phyloP scores from a whole-genome alignment of 2,797 vertebrate species.

The Rhinatrema bivittatum region DNA sequence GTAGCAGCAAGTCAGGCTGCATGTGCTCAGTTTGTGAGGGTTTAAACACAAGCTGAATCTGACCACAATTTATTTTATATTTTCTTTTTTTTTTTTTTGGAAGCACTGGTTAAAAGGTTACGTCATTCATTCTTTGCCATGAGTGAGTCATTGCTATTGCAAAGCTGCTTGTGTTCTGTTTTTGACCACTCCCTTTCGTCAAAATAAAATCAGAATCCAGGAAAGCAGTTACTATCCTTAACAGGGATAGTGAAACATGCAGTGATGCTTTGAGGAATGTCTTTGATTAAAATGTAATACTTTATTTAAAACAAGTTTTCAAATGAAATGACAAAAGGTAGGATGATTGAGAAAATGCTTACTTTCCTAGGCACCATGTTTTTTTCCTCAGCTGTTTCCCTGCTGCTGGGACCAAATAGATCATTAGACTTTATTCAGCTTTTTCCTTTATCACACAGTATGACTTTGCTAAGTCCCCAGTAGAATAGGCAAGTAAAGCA shows the following conservation, averaged over 20 bases:
- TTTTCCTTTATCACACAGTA: too few relatives aligned
- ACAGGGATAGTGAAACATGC: slow-evolving; percentile 29
- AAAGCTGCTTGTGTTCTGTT: too few relatives aligned
- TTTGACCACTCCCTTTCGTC: slow-evolving; percentile 3
- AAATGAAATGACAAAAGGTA: too few relatives aligned
- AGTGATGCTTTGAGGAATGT: slow-evolving; percentile 51
- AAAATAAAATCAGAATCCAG: slow-evolving; percentile 29
- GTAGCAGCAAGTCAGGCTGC: slow-evolving; percentile 16
- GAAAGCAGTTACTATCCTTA: slow-evolving; percentile 36
- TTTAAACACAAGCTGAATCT: too few relatives aligned
- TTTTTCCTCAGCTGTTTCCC: slow-evolving; percentile 43
- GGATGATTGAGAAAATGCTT: too few relatives aligned
- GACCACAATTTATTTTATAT: slow-evolving; percentile 27
- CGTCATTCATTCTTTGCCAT: slow-evolving; percentile 27
- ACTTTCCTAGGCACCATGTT: too few relatives aligned
- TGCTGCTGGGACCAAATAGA: slow-evolving; percentile 63
- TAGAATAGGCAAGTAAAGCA: too few relatives aligned
- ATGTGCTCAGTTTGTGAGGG: slow-evolving; percentile 17
- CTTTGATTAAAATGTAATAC: too few relatives aligned
- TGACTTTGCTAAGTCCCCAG: too few relatives aligned
- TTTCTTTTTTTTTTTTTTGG: slow-evolving; percentile 24
- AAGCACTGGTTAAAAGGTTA: slow-evolving; percentile 39
- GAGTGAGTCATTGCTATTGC: slow-evolving; percentile 37
- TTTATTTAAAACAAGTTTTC: too few relatives aligned
- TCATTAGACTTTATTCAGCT: too few relatives aligned